Conservation (phyloP, 2,113 vertebrate genomes). For the Eonycteris spelaea region DNA sequence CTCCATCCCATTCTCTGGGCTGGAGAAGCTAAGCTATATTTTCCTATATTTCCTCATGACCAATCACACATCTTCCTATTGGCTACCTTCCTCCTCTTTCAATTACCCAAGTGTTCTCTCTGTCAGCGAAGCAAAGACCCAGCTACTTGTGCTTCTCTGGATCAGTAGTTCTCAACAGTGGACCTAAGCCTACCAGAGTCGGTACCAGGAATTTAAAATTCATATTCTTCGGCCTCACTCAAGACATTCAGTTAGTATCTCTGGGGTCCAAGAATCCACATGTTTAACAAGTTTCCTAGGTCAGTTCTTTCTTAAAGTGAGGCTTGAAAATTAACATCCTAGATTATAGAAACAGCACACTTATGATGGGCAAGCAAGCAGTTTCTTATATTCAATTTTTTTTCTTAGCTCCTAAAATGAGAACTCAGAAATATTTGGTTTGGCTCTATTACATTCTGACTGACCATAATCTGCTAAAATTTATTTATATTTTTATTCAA, state of each 20-base stretch:
- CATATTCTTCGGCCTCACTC: neutral
- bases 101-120: neutral
- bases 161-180: neutral
- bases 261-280: neutral
- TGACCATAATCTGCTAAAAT: neutral
- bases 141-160: neutral
- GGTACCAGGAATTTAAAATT: neutral
- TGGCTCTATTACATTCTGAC: neutral
- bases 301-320: neutral
- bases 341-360: neutral
- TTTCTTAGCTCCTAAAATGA: neutral
- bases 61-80: neutral
- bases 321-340: neutral
- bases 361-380: neutral
- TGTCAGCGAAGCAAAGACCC: neutral
- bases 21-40: neutral
- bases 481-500: conserved; percentile 33
- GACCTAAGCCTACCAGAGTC: neutral
- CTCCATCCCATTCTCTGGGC: neutral
- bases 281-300: neutral
- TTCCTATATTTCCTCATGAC: neutral
- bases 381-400: neutral
- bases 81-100: neutral
- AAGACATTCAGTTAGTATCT: neutral
- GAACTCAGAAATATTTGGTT: conserved; percentile 17